Percentiles rank a stretch among this genome's conserved stretches.
Evolutionary conservation across 2,888 invertebrate genomes (phyloP).

Genomic region (Cheilosia soror): DNA sequence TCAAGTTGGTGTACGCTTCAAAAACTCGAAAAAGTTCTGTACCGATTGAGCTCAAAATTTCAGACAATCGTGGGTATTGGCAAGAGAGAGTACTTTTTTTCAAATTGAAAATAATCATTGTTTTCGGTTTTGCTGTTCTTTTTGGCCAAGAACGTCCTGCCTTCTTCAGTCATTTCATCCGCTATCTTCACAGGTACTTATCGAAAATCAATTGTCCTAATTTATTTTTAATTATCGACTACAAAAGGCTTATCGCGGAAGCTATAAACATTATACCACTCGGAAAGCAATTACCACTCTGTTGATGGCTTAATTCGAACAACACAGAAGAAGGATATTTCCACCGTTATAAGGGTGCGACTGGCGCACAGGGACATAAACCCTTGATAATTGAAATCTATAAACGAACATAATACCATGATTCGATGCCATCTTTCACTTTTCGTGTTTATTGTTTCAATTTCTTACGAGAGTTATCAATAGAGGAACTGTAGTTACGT

Average conservation of each 20-base stretch:
- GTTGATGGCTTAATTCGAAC: conserved; percentile 44
- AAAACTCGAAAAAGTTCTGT: too few species aligned
- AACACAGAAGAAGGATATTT: not conserved
- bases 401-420: conserved; percentile 47
- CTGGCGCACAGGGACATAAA: conserved; percentile 33
- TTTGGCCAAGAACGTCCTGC: not conserved
- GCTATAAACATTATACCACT: conserved; percentile 48
- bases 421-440: conserved; percentile 51
- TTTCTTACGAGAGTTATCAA: conserved; percentile 34
- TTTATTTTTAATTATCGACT: conserved; percentile 50
- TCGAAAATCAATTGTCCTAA: conserved; percentile 47
- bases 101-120: not conserved
- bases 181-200: conserved; percentile 17
- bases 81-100: too few species aligned
- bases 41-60: too few species aligned
- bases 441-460: conserved; percentile 56
- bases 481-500: conserved; percentile 12
- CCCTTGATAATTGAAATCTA: conserved; percentile 47
- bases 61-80: too few species aligned
- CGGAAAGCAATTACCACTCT: conserved; percentile 35
- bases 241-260: conserved; percentile 51
- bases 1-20: too few species aligned
- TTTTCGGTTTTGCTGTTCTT: too few species aligned
- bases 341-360: conserved; percentile 20
- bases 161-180: not conserved